Evolutionary conservation across 2,113 vertebrate species (phyloP).

Genomic region (Nerophis ophidion): DNA sequence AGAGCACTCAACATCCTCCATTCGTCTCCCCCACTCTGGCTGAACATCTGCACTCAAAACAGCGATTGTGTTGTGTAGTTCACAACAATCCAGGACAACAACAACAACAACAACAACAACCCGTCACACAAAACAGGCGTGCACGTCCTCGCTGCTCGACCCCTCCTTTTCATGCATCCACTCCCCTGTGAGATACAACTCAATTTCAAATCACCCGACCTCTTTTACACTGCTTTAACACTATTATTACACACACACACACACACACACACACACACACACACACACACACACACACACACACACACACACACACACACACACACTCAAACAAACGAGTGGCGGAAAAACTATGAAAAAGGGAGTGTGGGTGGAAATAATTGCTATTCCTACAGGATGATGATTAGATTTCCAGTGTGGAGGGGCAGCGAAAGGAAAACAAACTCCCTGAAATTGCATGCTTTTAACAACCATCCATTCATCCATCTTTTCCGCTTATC

Average conservation of each 20-base stretch:
- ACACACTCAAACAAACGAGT: background rate
- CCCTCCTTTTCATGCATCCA: conserved; percentile 4
- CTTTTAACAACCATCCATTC: conserved; percentile 6
- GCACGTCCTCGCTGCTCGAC: background rate
- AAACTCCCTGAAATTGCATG: conserved; percentile 5
- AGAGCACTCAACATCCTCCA: background rate
- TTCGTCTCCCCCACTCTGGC: background rate
- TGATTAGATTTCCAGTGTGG: conserved; percentile 13
- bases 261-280: conserved; percentile 4
- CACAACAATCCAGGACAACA: no score
- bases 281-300: conserved; percentile 3
- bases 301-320: background rate
- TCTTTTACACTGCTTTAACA: conserved; percentile 31
- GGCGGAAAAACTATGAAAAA: conserved; percentile 2
- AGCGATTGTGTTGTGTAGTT: no score
- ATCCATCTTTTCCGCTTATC: no score
- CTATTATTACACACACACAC: conserved; percentile 32
- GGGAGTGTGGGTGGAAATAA: conserved; percentile 9
- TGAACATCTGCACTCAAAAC: background rate
- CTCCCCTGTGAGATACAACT: conserved; percentile 37
- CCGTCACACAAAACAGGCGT: background rate
- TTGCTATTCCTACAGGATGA: conserved; percentile 20
- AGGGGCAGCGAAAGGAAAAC: conserved; percentile 1
- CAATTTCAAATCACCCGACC: conserved; percentile 40
- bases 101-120: no score